phyloP scores from a whole-genome alignment of 2,888 invertebrate species.

The Hydrotaea diabolus region DNA sequence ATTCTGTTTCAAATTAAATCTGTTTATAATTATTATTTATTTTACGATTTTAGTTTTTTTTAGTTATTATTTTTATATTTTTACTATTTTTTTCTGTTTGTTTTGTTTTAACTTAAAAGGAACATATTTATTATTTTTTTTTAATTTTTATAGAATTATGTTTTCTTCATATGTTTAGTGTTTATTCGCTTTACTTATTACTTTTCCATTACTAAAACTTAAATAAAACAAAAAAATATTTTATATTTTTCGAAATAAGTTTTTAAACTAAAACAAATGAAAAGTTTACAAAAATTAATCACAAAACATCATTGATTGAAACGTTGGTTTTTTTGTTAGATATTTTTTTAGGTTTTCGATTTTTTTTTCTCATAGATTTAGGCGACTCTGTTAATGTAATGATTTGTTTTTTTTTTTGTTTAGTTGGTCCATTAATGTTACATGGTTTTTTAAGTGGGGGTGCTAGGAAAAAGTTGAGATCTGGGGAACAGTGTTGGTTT shows the following conservation, averaged over 20 bases:
- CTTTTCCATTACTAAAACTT: conserved; percentile 22
- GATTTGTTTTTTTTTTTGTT: conserved; percentile 28
- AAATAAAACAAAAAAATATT: conserved; percentile 18
- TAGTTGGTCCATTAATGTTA: conserved; percentile 60
- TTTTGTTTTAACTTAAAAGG: conserved; percentile 59
- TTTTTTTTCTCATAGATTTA: conserved; percentile 71
- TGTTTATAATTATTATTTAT: too few relatives aligned
- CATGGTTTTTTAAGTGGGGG: conserved; percentile 24
- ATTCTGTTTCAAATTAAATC: neutral
- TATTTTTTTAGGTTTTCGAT: conserved; percentile 36
- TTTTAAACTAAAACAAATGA: conserved; percentile 24
- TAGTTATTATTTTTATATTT: conserved; percentile 1
- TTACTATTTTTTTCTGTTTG: neutral
- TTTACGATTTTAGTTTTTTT: conserved; percentile 2
- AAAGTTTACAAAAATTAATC: conserved; percentile 71
- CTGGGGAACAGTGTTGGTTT: neutral
- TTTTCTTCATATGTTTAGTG: conserved; percentile 44
- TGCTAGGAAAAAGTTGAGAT: neutral
- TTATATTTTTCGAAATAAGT: conserved; percentile 25
- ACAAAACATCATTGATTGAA: conserved; percentile 79
- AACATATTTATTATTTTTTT: conserved; percentile 46
- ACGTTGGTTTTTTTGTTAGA: conserved; percentile 68
- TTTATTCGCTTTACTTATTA: conserved; percentile 13
- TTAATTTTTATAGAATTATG: conserved; percentile 36
- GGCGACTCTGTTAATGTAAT: conserved; percentile 79